These are phyloP conservation scores for Pygmarrhopalites habei DNA, from an alignment of 1,140 invertebrate genomes.

Conservation along the genomic window DNA sequence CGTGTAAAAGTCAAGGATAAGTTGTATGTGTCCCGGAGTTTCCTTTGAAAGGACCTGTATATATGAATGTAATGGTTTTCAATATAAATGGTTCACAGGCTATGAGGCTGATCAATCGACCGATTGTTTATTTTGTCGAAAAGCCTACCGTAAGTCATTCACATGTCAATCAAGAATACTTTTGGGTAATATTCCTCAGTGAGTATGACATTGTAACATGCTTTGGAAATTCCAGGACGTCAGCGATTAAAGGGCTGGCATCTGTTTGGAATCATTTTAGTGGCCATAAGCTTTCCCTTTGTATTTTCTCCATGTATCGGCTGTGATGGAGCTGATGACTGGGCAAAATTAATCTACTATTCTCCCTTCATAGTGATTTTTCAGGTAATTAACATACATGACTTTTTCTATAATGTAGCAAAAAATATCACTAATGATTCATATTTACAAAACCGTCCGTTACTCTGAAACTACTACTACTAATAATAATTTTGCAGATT, in stretches of 20 bases:
- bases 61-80: too few species aligned
- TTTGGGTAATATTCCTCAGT: slow-evolving; percentile 54
- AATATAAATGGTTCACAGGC: too few species aligned
- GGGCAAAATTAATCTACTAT: slow-evolving; percentile 79
- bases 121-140: slow-evolving; percentile 39
- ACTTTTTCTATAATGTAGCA: too few species aligned
- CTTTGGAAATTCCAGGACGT: neutral
- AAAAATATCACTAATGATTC: too few species aligned
- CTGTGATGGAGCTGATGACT: slow-evolving; percentile 48
- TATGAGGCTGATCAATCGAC: slow-evolving; percentile 47
- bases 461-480: too few species aligned
- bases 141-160: slow-evolving; percentile 66
- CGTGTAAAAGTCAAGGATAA: too few species aligned
- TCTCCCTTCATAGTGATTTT: slow-evolving; percentile 84
- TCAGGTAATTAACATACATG: too few species aligned
- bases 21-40: too few species aligned
- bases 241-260: neutral
- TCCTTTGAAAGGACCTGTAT: too few species aligned
- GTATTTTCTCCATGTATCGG: slow-evolving; percentile 75
- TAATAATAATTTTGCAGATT: too few species aligned
- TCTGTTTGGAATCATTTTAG: slow-evolving; percentile 39
- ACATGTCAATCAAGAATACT: slow-evolving; percentile 90
- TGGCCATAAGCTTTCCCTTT: slow-evolving; percentile 72
- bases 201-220: neutral
- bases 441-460: too few species aligned